Evolutionary conservation across 2,888 invertebrate genomes (phyloP).

Genomic region (Nipponacmea schrenckii): DNA sequence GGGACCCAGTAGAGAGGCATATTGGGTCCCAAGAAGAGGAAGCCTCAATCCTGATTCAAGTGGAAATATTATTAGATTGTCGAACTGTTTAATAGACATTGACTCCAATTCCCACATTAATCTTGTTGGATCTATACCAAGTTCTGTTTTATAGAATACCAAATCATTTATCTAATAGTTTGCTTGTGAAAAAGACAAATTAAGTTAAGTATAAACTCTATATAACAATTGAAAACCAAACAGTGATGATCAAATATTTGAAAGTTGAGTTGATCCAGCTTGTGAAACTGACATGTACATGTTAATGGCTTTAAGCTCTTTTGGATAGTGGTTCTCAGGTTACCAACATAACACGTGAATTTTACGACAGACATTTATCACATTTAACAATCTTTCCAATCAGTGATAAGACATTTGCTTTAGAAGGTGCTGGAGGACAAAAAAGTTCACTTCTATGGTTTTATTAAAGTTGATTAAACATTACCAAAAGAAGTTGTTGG

Average conservation of each 20-base stretch:
- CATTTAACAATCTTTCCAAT: not conserved
- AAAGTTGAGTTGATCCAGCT: not conserved
- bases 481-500: not conserved
- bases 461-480: not conserved
- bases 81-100: too few species aligned
- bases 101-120: too few species aligned
- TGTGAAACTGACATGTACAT: not conserved
- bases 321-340: not conserved
- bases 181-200: too few species aligned
- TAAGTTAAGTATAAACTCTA: too few species aligned
- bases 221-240: too few species aligned
- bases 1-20: not conserved
- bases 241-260: too few species aligned
- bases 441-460: not conserved
- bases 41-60: too few species aligned
- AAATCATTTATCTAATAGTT: too few species aligned
- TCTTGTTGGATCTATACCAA: too few species aligned
- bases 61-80: too few species aligned
- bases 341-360: not conserved
- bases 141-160: too few species aligned
- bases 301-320: not conserved
- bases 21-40: not conserved
- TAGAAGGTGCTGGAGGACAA: not conserved
- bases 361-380: not conserved
- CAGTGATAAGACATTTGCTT: not conserved